Conservation (phyloP, 2,113 vertebrate genomes). For the Rhinolophus ferrumequinum region DNA sequence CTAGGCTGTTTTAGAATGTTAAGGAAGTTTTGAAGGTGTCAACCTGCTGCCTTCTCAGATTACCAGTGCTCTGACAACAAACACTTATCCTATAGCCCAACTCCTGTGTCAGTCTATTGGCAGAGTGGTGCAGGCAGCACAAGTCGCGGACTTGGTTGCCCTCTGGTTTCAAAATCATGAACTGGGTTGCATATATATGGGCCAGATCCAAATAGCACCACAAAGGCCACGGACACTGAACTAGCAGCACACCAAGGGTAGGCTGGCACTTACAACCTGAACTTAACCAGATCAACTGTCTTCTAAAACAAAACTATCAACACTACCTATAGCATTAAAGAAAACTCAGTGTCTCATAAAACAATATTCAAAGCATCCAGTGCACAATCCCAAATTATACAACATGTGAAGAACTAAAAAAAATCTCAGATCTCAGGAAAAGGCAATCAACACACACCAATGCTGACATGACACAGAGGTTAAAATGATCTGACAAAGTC, state of each 20-base stretch:
- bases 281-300: not conserved
- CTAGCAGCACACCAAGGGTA: not conserved
- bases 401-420: not conserved
- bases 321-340: not conserved
- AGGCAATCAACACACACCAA: not conserved
- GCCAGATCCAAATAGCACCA: not conserved
- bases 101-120: no score
- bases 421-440: not conserved
- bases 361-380: not conserved
- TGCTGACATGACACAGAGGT: not conserved
- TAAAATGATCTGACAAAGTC: slow-evolving; percentile 33
- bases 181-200: not conserved
- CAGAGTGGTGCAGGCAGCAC: no score
- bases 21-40: no score
- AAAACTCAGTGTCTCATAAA: not conserved
- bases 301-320: not conserved
- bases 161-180: not conserved
- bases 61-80: no score
- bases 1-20: no score
- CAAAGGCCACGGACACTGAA: not conserved
- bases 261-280: not conserved
- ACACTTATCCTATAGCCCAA: no score
- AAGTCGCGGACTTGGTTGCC: no score
- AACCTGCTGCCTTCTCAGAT: no score
- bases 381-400: not conserved